Base-by-base conservation (phyloP, 1,140 invertebrate species). In the Papilio glaucus region DNA sequence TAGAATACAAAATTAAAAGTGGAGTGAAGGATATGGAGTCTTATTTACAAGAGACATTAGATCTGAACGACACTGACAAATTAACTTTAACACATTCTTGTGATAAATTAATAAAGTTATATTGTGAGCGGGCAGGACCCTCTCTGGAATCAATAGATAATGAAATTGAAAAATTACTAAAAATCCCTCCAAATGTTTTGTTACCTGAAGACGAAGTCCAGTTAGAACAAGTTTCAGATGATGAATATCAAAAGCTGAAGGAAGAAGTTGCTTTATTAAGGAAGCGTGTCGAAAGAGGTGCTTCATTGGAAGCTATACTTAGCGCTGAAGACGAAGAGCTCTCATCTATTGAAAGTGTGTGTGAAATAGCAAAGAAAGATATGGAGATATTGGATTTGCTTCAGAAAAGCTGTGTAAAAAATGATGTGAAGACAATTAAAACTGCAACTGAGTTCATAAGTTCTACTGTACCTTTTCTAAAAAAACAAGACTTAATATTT, bases 191-290 rank as follows among this genome's bases (percentile, higher is more conserved):
- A n/a, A 90, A 91, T 69, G 85, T 90, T 1, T 75, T 93, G 8
- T 71, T 93, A 41, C 89, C 87, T 62, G 88, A 81, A 76, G 90
- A 93, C 65, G 90, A 93, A 77, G 78, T 84, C 6, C 89, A 92
- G 24, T 33, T 82, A 9, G 73, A 91, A 10, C 81, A 91, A 72
- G 71, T 85, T 60, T 78, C 87, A 12, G 85, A 90, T 71, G 79
- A 81, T 24, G 90, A 93, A 41, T 89, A 83, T 76, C 69, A 84
- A 41, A 84, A 83, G 12, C 70, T 93, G 8, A 90, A 86, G 37
- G 82, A 87, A 13, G 89, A 93, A 75, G 86, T 92, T 4, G 72
- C 75, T 69, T 75, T 77, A 15, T 72, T 93, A 9, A 75, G 85
- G 42, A 86, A 83, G 72, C 82, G 83, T 61, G 85, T 91, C 6